Evolutionary conservation across 2,113 vertebrate genomes (phyloP).

Genomic region (Ameiurus melas): DNA sequence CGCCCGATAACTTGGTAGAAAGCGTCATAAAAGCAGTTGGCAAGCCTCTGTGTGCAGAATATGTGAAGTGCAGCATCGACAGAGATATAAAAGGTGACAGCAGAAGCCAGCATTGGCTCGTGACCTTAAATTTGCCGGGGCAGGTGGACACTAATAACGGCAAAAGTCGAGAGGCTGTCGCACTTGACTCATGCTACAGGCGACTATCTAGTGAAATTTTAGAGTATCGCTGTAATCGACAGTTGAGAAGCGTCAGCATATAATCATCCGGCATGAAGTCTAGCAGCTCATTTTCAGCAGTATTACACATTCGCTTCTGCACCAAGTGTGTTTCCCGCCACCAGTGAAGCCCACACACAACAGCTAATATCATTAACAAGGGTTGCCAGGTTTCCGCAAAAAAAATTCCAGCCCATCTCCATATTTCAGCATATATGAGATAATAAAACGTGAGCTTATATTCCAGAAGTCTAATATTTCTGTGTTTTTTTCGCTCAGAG

Average conservation of each 20-base stretch:
- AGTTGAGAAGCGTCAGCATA: neutral
- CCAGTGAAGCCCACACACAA: neutral
- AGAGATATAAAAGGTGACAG: neutral
- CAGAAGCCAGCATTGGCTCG: neutral
- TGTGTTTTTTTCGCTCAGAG: neutral
- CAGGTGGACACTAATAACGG: neutral
- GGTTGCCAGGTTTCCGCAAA: neutral
- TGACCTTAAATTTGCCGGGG: neutral
- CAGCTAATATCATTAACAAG: neutral
- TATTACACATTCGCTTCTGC: neutral
- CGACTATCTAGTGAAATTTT: neutral
- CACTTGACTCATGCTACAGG: neutral
- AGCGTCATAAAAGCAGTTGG: neutral
- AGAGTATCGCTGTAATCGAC: neutral
- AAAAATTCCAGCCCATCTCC: neutral
- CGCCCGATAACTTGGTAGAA: neutral
- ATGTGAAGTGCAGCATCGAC: neutral
- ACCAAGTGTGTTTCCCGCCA: neutral
- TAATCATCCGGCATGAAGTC: neutral
- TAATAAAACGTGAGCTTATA: constrained; percentile 3
- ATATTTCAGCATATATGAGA: neutral
- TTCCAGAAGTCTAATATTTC: neutral
- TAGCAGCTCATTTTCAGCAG: neutral
- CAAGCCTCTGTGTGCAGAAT: neutral
- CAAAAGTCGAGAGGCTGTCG: neutral